These are phyloP conservation scores for Drosophila seguyi DNA, from an alignment of 1,140 invertebrate species.

Conservation along the genomic window DNA sequence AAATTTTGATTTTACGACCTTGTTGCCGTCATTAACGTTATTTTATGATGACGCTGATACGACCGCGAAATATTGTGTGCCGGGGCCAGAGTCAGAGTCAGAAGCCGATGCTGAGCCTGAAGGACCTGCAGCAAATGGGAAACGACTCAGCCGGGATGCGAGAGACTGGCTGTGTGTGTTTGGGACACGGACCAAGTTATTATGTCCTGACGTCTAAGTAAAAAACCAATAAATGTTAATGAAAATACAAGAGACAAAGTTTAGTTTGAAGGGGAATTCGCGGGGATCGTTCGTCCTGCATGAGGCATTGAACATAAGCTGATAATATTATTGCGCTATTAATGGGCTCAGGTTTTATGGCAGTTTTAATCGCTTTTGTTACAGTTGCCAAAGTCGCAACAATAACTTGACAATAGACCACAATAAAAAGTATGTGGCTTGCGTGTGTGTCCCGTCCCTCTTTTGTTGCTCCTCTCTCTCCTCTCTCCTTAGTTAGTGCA, in stretches of 20 bases:
- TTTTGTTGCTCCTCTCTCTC: conserved; percentile 4
- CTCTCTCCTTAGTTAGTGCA: conserved; percentile 67
- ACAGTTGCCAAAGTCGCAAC: conserved; percentile 79
- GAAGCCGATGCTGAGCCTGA: conserved; percentile 6
- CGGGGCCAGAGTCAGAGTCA: conserved; percentile 30
- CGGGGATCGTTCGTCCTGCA: conserved; percentile 32
- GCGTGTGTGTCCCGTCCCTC: conserved; percentile 26
- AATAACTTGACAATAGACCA: conserved; percentile 74
- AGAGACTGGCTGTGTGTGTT: neutral
- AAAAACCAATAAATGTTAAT: conserved; percentile 84
- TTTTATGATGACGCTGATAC: conserved; percentile 84
- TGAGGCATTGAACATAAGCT: conserved; percentile 79
- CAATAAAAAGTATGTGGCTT: conserved; percentile 71
- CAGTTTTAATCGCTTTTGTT: conserved; percentile 84
- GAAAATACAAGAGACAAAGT: conserved; percentile 83
- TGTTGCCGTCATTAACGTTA: conserved; percentile 83
- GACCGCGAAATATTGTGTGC: conserved; percentile 77
- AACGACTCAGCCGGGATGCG: conserved; percentile 4
- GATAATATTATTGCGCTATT: conserved; percentile 84
- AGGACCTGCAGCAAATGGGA: conserved; percentile 52
- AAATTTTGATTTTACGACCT: conserved; percentile 85
- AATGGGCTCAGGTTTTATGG: conserved; percentile 82
- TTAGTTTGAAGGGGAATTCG: conserved; percentile 48
- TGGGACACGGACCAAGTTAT: conserved; percentile 49
- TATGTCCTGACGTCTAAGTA: conserved; percentile 76